Conservation (phyloP, 2,797 vertebrate genomes). For the Intellagama lesueurii region DNA sequence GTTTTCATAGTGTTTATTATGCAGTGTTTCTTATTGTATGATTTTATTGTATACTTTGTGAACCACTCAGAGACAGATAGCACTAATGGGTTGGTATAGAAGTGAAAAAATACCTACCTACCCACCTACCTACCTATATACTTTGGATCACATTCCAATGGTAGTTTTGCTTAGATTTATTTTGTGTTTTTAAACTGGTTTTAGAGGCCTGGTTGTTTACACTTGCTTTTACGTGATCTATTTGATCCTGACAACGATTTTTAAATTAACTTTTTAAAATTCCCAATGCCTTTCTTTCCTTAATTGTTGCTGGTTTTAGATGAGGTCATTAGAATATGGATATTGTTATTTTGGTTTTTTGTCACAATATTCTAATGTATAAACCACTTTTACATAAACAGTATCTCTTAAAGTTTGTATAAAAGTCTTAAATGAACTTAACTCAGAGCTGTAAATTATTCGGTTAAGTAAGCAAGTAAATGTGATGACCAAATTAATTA, state of each 20-base stretch:
- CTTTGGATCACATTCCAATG: neutral
- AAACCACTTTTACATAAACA: neutral
- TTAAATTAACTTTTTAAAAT: neutral
- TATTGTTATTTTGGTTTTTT: neutral
- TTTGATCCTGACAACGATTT: neutral
- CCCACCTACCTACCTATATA: too few species aligned
- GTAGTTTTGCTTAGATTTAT: neutral
- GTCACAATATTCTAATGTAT: neutral
- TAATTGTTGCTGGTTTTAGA: neutral
- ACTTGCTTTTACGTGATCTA: neutral
- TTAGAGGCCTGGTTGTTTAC: neutral
- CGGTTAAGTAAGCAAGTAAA: constrained; percentile 14
- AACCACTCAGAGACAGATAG: too few species aligned
- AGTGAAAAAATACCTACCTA: too few species aligned
- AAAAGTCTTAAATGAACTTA: neutral
- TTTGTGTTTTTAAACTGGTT: neutral
- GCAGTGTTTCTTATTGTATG: too few species aligned
- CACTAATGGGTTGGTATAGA: too few species aligned
- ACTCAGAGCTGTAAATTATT: too few species aligned
- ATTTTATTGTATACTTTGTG: too few species aligned
- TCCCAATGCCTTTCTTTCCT: neutral
- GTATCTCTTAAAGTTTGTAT: neutral
- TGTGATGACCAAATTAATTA: constrained; percentile 32
- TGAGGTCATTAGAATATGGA: neutral
- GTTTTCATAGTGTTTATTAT: too few species aligned